These are phyloP conservation scores for Nipponia nippon DNA, from an alignment of 2,113 vertebrate genomes.

Conservation along the genomic window DNA sequence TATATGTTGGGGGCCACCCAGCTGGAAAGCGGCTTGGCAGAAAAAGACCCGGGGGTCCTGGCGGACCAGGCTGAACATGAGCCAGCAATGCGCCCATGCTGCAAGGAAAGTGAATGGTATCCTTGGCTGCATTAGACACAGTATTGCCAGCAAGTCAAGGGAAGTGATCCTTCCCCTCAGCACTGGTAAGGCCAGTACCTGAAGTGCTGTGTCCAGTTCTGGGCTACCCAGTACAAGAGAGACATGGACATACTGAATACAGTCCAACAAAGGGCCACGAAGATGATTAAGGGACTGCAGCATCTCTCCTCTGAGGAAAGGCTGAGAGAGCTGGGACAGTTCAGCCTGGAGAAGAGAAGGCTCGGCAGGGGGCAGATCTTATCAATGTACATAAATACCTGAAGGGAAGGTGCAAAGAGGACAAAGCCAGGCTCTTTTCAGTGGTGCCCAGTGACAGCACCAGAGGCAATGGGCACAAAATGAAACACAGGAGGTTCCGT, in stretches of 20 bases:
- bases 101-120: not conserved
- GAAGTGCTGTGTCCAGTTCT: not conserved
- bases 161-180: not conserved
- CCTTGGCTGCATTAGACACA: not conserved
- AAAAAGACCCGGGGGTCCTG: not conserved
- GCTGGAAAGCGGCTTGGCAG: not conserved
- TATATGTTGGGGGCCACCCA: not conserved
- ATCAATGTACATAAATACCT: not conserved
- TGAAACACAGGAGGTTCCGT: not conserved
- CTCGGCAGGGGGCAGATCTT: not conserved
- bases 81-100: rapidly evolving
- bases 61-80: rapidly evolving
- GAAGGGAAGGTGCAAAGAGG: not conserved
- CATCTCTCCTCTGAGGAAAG: not conserved
- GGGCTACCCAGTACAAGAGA: not conserved
- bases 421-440: not conserved
- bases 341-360: not conserved
- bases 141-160: not conserved
- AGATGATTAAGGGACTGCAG: not conserved
- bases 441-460: not conserved
- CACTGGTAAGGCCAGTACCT: not conserved
- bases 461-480: not conserved
- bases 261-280: not conserved
- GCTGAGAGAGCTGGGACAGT: not conserved
- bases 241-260: not conserved